Base-by-base conservation (phyloP, 92 coral and sea anemone species). In the Paragorgia papillata region DNA sequence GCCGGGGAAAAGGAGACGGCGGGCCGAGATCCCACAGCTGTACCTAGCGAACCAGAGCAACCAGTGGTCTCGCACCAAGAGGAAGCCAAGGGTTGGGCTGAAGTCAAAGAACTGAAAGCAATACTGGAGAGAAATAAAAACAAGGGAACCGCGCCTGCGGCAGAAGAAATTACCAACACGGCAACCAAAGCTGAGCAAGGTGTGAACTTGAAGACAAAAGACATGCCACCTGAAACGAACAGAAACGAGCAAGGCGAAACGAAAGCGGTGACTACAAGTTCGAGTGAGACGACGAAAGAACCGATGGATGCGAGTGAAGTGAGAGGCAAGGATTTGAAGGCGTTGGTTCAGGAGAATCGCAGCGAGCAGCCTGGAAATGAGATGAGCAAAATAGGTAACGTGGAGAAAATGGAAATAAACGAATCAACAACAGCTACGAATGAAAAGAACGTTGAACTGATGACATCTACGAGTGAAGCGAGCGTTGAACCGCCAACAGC, bases 81-180 rank as follows among this genome's bases (percentile, higher is more conserved):
- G 0, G 64, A 28, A 17, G 64, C 63, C 0, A 71, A 71, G 14
- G 78, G 78, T 14, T 71, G 78, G 78, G 62, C 63, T 1, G 78
- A 71, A 55, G 54, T 71, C 26, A 51, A 71, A 8, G 78, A 13
- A 15, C 63, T 71, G 27, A 51, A 71, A 33, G 44, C 41, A 35
- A 63, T 46, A 63, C 35, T 63, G 46, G 48, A 21, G 0, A 20
- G 7, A 27, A 39, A 63, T 33, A 63, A 40, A 80, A 76, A 71
- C 61, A 70, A 29, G 73, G 82, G 43, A 89, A 66, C 58, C 81
- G 88, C 0, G 81, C 75, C 28, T 63, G 75, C 17, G 80, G 68
- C 57, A 29, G 51, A 5, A 59, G 80, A 22, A 37, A n/a, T n/a
- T n/a, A 33, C 14, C 20, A 58, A 21, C 64, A 65, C 51, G 84